Conservation (phyloP, 2,888 invertebrate genomes). For the Eupithecia subumbrata region DNA sequence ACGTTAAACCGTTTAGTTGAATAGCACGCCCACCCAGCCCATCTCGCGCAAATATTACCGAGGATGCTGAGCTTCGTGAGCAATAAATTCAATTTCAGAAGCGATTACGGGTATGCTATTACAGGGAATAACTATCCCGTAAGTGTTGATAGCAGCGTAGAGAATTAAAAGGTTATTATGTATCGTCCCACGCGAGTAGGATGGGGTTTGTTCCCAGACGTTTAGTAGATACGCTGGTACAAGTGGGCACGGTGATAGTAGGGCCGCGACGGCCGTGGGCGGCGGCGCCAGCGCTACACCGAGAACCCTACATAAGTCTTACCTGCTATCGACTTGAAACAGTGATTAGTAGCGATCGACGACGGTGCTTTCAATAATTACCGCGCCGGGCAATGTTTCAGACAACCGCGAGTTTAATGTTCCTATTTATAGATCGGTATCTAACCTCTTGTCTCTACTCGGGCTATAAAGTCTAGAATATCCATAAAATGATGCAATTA, state of each 20-base stretch:
- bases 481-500: conserved; percentile 46
- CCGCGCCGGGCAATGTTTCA: conserved; percentile 49
- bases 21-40: conserved; percentile 49
- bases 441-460: not conserved
- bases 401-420: conserved; percentile 40
- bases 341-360: conserved; percentile 61
- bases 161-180: conserved; percentile 80
- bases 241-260: conserved; percentile 58
- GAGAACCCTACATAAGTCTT: conserved; percentile 55
- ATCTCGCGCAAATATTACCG: conserved; percentile 48
- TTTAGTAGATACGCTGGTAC: conserved; percentile 52
- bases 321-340: conserved; percentile 62
- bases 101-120: conserved; percentile 62
- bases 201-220: conserved; percentile 62
- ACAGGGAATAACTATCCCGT: conserved; percentile 60
- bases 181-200: conserved; percentile 67
- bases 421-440: conserved; percentile 36
- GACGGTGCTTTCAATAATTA: conserved; percentile 69
- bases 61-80: conserved; percentile 35
- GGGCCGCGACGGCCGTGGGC: conserved; percentile 60
- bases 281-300: conserved; percentile 60
- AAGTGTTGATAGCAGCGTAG: conserved; percentile 69
- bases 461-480: conserved; percentile 30
- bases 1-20: conserved; percentile 51
- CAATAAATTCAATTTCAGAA: conserved; percentile 57